A percentile compares a stretch with the other conserved stretches of the same genome.
phyloP scores from a whole-genome alignment of 2,888 invertebrate genomes.

The Schizotus pectinicornis region DNA sequence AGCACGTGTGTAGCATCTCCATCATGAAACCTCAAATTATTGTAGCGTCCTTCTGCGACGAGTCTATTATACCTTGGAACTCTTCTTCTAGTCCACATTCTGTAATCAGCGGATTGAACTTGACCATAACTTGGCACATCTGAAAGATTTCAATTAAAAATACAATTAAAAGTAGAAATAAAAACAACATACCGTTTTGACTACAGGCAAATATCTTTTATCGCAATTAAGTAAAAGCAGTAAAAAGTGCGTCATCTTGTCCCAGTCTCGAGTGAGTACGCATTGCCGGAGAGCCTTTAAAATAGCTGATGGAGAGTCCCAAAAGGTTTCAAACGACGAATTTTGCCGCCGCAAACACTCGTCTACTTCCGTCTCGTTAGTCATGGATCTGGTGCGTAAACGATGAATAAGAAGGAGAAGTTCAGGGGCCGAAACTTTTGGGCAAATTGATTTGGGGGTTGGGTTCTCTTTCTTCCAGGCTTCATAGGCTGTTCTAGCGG shows the following conservation, averaged over 20 bases:
- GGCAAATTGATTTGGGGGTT: background rate
- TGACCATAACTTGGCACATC: constrained; percentile 22
- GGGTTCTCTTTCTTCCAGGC: background rate
- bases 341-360: constrained; percentile 18
- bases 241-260: constrained; percentile 17
- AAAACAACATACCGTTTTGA: constrained; percentile 13
- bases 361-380: constrained; percentile 1
- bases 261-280: constrained; percentile 21
- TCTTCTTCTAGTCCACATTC: constrained; percentile 17
- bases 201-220: constrained; percentile 12
- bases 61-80: constrained; percentile 7
- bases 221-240: constrained; percentile 18
- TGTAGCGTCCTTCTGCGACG: background rate
- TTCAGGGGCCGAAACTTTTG: constrained; percentile 13
- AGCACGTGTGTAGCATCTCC: too few species aligned
- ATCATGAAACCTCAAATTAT: background rate
- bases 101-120: constrained; percentile 14
- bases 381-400: constrained; percentile 5
- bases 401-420: constrained; percentile 15
- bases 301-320: constrained; percentile 20
- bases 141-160: constrained; percentile 2
- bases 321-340: constrained; percentile 11
- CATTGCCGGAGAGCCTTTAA: constrained; percentile 11
- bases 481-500: background rate
- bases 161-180: background rate